phyloP scores from a whole-genome alignment of 2,888 invertebrate genomes.

The Chymomyza fuscimana region DNA sequence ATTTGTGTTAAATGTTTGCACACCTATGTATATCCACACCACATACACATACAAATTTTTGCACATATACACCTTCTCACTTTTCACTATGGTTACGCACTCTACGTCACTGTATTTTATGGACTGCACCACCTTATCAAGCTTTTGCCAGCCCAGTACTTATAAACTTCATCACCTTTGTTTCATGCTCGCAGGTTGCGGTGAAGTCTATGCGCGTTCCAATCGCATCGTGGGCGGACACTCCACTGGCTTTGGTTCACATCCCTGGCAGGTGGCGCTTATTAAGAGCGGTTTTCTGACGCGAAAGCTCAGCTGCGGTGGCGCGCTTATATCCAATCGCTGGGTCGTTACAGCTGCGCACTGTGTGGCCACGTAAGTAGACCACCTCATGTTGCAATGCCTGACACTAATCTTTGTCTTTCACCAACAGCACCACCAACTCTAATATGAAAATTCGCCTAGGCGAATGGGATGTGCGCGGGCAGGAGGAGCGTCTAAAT shows the following conservation, averaged over 20 bases:
- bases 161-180: background rate
- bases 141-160: background rate
- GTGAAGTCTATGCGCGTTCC: constrained; percentile 91
- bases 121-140: background rate
- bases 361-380: constrained; percentile 89
- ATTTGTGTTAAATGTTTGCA: background rate
- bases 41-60: background rate
- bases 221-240: constrained; percentile 96
- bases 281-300: constrained; percentile 94
- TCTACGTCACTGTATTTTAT: too few species aligned
- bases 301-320: constrained; percentile 94
- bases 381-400: background rate
- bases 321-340: constrained; percentile 91
- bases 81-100: background rate
- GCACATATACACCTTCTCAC: background rate
- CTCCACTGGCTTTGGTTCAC: constrained; percentile 92
- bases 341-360: constrained; percentile 97
- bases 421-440: constrained; percentile 87
- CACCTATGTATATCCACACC: background rate
- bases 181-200: constrained; percentile 86
- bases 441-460: constrained; percentile 92
- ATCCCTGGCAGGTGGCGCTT: constrained; percentile 96
- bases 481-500: constrained; percentile 88
- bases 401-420: background rate
- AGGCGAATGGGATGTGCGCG: constrained; percentile 95